These are phyloP conservation scores for Amblyraja radiata DNA, from an alignment of 2,797 vertebrate species.

Conservation along the genomic window DNA sequence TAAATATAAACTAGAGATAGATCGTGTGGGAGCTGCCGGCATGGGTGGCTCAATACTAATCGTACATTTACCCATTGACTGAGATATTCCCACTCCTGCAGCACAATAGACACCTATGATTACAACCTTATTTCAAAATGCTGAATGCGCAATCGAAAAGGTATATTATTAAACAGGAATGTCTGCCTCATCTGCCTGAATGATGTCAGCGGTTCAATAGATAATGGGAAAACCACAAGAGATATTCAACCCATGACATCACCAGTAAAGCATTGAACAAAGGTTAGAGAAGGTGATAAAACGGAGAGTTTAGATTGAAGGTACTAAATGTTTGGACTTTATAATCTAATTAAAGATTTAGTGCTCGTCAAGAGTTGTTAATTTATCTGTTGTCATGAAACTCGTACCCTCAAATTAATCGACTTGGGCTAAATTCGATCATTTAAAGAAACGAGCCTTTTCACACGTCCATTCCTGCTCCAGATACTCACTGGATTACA, in stretches of 20 bases:
- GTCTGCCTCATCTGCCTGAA: not conserved
- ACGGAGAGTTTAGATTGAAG: not conserved
- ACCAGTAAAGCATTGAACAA: not conserved
- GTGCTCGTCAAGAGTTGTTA: not conserved
- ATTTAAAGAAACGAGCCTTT: not conserved
- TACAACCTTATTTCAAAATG: not conserved
- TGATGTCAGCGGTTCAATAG: not conserved
- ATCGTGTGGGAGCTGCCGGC: not conserved
- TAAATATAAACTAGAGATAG: not conserved
- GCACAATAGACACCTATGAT: not conserved
- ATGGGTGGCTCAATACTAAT: not conserved
- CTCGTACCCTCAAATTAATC: not conserved
- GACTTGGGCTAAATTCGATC: not conserved
- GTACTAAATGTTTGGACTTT: not conserved
- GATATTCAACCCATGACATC: not conserved
- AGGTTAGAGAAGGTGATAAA: not conserved
- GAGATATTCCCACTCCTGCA: not conserved
- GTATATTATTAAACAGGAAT: not conserved
- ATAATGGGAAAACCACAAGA: not conserved
- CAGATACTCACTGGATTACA: not conserved
- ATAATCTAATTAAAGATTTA: not conserved
- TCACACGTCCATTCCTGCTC: not conserved
- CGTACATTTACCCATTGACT: not conserved
- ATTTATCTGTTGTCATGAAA: not conserved
- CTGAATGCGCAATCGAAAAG: not conserved